Conservation (phyloP, 2,113 vertebrate species). For the Tricholaema leucomelas region DNA sequence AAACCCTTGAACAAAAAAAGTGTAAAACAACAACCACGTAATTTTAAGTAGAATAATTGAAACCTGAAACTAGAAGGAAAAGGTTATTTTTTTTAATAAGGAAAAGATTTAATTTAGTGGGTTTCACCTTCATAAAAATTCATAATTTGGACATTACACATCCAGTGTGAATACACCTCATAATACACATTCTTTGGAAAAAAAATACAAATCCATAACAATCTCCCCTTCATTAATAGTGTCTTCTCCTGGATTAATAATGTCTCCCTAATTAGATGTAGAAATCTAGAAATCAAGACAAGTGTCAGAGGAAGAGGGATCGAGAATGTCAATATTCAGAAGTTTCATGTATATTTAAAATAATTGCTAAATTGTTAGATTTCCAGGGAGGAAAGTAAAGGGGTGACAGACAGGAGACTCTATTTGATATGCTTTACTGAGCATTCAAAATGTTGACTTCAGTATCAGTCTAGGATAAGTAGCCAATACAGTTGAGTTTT, state of each 20-base stretch:
- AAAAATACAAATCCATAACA: not conserved
- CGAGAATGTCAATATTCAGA: slow-evolving; percentile 1
- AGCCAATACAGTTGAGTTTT: not conserved
- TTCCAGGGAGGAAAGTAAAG: not conserved
- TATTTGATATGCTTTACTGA: not conserved
- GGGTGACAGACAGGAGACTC: not conserved
- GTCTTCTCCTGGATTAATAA: slow-evolving; percentile 53
- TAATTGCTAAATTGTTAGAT: slow-evolving; percentile 1
- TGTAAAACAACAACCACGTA: not conserved
- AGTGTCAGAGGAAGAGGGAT: not conserved
- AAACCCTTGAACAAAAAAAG: not conserved
- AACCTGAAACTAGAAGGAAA: not conserved
- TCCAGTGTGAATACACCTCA: not conserved
- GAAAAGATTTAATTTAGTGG: not conserved
- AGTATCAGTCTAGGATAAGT: not conserved
- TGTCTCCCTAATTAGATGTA: not conserved
- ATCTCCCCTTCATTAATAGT: slow-evolving; percentile 54
- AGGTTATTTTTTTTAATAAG: not conserved
- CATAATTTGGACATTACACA: not conserved
- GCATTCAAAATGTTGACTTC: not conserved
- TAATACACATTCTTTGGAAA: not conserved
- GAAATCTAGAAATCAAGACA: slow-evolving; percentile 15
- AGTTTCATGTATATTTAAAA: slow-evolving; percentile 31
- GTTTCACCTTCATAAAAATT: not conserved
- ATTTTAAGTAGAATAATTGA: not conserved